Percentiles rank a stretch among this genome's conserved stretches.
phyloP scores from a whole-genome alignment of 2,797 vertebrate genomes.

The Pampus argenteus region DNA sequence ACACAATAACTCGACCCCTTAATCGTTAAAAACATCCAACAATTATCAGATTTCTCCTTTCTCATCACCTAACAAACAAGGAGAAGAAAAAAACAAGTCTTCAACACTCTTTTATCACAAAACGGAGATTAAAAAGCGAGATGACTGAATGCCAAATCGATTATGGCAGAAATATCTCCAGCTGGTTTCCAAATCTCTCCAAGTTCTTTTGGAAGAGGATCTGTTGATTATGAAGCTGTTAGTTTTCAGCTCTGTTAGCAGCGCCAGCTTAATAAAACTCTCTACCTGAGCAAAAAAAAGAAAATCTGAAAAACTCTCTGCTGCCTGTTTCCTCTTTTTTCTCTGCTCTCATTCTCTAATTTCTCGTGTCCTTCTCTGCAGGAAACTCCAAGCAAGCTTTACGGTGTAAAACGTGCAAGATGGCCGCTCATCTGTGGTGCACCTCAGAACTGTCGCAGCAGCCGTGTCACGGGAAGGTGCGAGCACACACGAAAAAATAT shows the following conservation, averaged over 20 bases:
- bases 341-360: slow-evolving; percentile 29
- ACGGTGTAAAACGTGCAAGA: slow-evolving; percentile 93
- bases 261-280: slow-evolving; percentile 16
- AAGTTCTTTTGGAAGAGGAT: slow-evolving; percentile 49
- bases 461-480: slow-evolving; percentile 89
- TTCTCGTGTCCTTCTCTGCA: slow-evolving; percentile 61
- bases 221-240: slow-evolving; percentile 64
- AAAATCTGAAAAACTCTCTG: slow-evolving; percentile 31
- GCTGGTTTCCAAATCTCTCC: slow-evolving; percentile 62
- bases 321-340: slow-evolving; percentile 10
- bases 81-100: slow-evolving; percentile 6
- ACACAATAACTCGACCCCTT: slow-evolving; percentile 11
- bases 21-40: slow-evolving; percentile 14
- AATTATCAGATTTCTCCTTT: slow-evolving; percentile 19
- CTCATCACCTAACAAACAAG: slow-evolving; percentile 24
- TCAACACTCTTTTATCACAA: slow-evolving; percentile 31
- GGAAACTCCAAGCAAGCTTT: slow-evolving; percentile 95
- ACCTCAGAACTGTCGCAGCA: slow-evolving; percentile 92
- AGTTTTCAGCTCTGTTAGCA: slow-evolving; percentile 16
- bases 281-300: slow-evolving; percentile 33
- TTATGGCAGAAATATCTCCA: slow-evolving; percentile 62
- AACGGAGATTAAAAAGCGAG: slow-evolving; percentile 25
- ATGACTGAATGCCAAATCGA: slow-evolving; percentile 56
- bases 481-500: too few relatives aligned
- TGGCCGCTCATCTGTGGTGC: slow-evolving; percentile 94